Conservation (phyloP, 2,797 vertebrate species). For the Spinibarbus caldwelli region DNA sequence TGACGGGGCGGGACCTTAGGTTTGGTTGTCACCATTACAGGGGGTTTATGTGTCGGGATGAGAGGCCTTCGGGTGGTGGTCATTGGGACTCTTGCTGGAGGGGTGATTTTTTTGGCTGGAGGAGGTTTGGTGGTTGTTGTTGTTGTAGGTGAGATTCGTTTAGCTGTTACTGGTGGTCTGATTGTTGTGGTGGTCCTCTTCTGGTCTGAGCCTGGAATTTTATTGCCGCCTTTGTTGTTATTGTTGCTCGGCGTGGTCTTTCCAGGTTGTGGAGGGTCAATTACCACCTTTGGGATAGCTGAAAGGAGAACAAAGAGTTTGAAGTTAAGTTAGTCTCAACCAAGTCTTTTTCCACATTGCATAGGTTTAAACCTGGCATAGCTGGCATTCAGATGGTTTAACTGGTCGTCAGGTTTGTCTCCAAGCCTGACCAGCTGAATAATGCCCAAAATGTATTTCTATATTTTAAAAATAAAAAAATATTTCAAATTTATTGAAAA, state of each 20-base stretch:
- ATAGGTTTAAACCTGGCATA: not conserved
- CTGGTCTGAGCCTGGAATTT: slow-evolving; percentile 80
- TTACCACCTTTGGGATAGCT: slow-evolving; percentile 84
- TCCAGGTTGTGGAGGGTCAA: slow-evolving; percentile 81
- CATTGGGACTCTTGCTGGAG: slow-evolving; percentile 65
- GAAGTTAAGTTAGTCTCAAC: not conserved
- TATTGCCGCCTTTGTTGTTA: slow-evolving; percentile 77
- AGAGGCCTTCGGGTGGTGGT: slow-evolving; percentile 69
- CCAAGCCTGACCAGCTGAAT: not conserved
- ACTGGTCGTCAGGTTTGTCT: not conserved
- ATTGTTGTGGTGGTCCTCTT: slow-evolving; percentile 75
- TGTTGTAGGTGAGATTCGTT: slow-evolving; percentile 61
- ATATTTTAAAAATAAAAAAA: not conserved
- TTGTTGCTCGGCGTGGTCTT: slow-evolving; percentile 76
- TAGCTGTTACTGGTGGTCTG: slow-evolving; percentile 69
- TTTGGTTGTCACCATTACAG: slow-evolving; percentile 58
- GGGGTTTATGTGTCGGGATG: slow-evolving; percentile 55
- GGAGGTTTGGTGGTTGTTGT: slow-evolving; percentile 63
- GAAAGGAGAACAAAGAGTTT: slow-evolving; percentile 64
- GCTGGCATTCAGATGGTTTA: not conserved
- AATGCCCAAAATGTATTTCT: not conserved
- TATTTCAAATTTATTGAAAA: not conserved
- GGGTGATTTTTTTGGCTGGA: slow-evolving; percentile 65
- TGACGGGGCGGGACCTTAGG: slow-evolving; percentile 62
- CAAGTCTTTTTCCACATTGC: not conserved